Evolutionary conservation across 2,888 invertebrate species (phyloP), one percentile per base, ranked within the genome.

Genomic region (Carpatolechia fugitivella): DNA sequence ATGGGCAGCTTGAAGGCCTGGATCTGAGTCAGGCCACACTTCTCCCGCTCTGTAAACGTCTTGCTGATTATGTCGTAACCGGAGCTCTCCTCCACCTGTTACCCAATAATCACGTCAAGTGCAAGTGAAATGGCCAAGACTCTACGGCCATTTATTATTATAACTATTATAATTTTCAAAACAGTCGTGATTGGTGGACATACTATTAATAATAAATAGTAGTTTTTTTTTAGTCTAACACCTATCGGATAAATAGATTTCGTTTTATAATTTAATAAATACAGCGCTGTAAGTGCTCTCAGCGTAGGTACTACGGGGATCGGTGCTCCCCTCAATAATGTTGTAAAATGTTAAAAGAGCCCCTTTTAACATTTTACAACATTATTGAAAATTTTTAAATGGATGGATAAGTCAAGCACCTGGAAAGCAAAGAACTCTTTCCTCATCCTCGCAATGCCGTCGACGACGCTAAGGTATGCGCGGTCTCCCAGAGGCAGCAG

Each of bases 41-140:
- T 93, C 73, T 93, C 93, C 2, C 84, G 82, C 74, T 93, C 93
- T 59, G 85, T 90, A 68, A 90, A 93, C 1, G 93, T 93, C 65
- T 91, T 86, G 70, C 91, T 91, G 58, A 93, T 92, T 13, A 93
- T 82, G 61, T 92, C 91, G 72, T 93, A 93, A 7, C 91, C 93
- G 0, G 92, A 82, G 47, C 90, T 89, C 20, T 90, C 77, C 63
- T 93, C 93, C 55, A 92, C 89, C 90, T 56, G 35, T 14, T 13
- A 13, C 8, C 16, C 14, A 1, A 18, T 20, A 41, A 1, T 13
- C 16, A 41, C 13, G 4, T 38, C 3, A 11, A 10, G 3, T n/a
- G 13, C 6, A 35, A 13, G 35, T 35, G n/a, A 13, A 35, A 1
- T 35, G 6, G n/a, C 11, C n/a, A n/a, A 35, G 35, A 35, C 4